phyloP scores from a whole-genome alignment of 2,888 invertebrate genomes.

The Drosophila acutilabella region DNA sequence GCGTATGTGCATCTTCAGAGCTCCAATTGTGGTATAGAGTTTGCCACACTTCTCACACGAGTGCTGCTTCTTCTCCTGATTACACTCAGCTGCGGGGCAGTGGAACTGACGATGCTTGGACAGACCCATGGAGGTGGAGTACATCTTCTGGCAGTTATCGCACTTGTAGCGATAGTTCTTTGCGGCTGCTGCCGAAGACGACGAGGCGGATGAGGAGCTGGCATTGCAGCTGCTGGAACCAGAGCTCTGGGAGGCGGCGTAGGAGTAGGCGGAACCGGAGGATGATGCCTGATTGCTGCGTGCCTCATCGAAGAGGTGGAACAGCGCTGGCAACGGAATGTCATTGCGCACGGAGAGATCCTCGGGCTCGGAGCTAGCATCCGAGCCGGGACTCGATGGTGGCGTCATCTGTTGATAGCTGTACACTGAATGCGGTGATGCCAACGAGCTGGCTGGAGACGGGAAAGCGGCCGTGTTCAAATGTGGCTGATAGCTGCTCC shows the following conservation, averaged over 20 bases:
- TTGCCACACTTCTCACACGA: slow-evolving; percentile 84
- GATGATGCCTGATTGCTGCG: slow-evolving; percentile 46
- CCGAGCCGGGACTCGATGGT: slow-evolving; percentile 82
- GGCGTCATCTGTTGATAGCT: slow-evolving; percentile 82
- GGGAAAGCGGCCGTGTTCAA: slow-evolving; percentile 60
- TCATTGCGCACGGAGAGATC: slow-evolving; percentile 83
- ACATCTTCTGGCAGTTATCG: slow-evolving; percentile 96
- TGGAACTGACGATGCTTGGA: slow-evolving; percentile 98
- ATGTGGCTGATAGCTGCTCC: slow-evolving; percentile 77
- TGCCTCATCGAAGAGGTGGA: slow-evolving; percentile 78
- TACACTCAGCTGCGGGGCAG: slow-evolving; percentile 93
- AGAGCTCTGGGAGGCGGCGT: slow-evolving; percentile 32
- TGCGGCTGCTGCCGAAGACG: slow-evolving; percentile 16
- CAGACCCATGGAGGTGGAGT: slow-evolving; percentile 97
- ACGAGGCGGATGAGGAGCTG: background rate
- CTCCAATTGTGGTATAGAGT: slow-evolving; percentile 83
- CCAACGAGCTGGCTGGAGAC: slow-evolving; percentile 74
- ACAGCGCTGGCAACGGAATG: slow-evolving; percentile 83
- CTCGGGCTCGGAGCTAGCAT: slow-evolving; percentile 81
- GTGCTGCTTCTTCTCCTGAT: slow-evolving; percentile 92
- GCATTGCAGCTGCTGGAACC: slow-evolving; percentile 8
- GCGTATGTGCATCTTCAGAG: slow-evolving; percentile 85
- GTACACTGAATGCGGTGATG: slow-evolving; percentile 70
- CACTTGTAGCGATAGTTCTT: slow-evolving; percentile 91
- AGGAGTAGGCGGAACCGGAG: slow-evolving; percentile 36